Evolutionary conservation across 1,140 invertebrate species (phyloP).

Genomic region (Pseudomyrmex dendroicus): DNA sequence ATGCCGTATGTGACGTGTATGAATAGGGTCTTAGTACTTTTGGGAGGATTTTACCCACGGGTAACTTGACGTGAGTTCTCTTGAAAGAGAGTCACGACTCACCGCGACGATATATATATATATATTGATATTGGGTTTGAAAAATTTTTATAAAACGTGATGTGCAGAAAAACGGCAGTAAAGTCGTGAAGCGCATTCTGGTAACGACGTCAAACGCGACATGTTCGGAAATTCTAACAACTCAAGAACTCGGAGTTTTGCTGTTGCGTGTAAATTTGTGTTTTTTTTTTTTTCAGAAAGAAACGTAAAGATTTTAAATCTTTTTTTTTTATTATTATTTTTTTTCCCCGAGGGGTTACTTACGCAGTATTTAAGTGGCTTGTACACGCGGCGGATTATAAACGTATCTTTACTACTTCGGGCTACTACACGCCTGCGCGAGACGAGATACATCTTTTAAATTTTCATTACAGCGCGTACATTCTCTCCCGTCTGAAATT

Average conservation of each 20-base stretch:
- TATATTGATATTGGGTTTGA: neutral
- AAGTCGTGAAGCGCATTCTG: neutral
- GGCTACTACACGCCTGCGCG: neutral
- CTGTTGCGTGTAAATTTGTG: too few species aligned
- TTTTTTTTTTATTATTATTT: neutral
- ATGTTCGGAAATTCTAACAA: neutral
- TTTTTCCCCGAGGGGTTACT: too few species aligned
- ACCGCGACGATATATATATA: neutral
- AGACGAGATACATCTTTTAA: neutral
- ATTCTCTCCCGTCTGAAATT: neutral
- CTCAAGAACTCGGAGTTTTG: too few species aligned
- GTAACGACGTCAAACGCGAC: neutral
- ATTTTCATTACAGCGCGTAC: neutral
- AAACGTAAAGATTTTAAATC: neutral
- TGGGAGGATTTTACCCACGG: neutral
- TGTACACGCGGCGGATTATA: slow-evolving; percentile 26
- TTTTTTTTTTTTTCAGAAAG: too few species aligned
- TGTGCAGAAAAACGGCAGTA: neutral
- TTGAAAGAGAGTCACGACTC: slow-evolving; percentile 9
- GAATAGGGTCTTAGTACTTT: slow-evolving; percentile 6
- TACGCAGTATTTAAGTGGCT: neutral
- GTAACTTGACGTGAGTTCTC: slow-evolving; percentile 29
- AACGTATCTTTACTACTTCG: slow-evolving; percentile 34
- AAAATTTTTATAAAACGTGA: slow-evolving; percentile 40
- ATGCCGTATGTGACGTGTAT: slow-evolving; percentile 45